Percentiles rank a stretch among this genome's conserved stretches.
Conservation (phyloP, 2,797 vertebrate genomes). For the Fistularia commersonii region DNA sequence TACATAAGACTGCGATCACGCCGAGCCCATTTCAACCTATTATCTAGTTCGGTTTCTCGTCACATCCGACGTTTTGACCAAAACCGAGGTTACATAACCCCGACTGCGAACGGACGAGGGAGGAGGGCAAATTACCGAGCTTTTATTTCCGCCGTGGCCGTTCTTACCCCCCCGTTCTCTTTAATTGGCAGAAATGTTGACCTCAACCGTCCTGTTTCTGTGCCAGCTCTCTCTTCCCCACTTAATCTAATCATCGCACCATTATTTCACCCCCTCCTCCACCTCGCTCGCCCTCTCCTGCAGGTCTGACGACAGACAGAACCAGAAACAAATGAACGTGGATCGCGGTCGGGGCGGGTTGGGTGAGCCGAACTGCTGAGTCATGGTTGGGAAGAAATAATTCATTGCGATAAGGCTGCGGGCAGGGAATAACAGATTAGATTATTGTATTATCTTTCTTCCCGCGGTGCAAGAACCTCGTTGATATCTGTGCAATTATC, state of each 20-base stretch:
- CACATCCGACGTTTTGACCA: too few relatives aligned
- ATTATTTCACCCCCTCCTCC: slow-evolving; percentile 52
- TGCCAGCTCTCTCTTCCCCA: slow-evolving; percentile 66
- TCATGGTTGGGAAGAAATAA: slow-evolving; percentile 36
- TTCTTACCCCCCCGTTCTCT: slow-evolving; percentile 39
- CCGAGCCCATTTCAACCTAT: too few relatives aligned
- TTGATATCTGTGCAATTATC: slow-evolving; percentile 59
- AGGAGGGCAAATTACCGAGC: too few relatives aligned
- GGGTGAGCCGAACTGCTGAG: slow-evolving; percentile 43
- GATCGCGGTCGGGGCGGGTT: slow-evolving; percentile 9
- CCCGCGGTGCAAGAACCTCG: slow-evolving; percentile 33
- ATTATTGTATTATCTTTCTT: slow-evolving; percentile 49
- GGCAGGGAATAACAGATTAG: slow-evolving; percentile 62
- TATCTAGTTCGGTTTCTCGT: too few relatives aligned
- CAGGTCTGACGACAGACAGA: slow-evolving; percentile 37
- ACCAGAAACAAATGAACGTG: slow-evolving; percentile 54
- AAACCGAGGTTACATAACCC: too few relatives aligned
- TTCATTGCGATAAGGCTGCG: slow-evolving; percentile 51
- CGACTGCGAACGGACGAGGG: too few relatives aligned
- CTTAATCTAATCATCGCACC: slow-evolving; percentile 64
- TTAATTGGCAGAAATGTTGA: slow-evolving; percentile 73
- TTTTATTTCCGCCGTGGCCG: slow-evolving; percentile 1
- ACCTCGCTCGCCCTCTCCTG: slow-evolving; percentile 9
- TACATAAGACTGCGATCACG: too few relatives aligned
- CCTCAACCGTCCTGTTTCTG: slow-evolving; percentile 61